phyloP scores from a whole-genome alignment of 2,797 vertebrate genomes.

The Smutsia gigantea region DNA sequence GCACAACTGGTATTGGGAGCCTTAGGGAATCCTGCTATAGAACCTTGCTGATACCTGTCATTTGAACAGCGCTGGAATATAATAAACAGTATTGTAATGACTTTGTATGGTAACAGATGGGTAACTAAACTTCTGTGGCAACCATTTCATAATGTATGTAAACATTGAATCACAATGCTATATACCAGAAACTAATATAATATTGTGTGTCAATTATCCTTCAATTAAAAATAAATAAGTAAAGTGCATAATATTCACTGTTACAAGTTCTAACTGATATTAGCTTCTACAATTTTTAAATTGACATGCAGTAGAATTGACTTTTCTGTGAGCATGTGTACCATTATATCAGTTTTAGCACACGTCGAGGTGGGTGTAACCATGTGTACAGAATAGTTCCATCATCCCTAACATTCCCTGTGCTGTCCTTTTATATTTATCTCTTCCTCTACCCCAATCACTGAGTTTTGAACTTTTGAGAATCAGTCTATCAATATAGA shows the following conservation, averaged over 20 bases:
- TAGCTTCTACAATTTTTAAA: conserved; percentile 59
- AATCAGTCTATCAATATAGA: background rate
- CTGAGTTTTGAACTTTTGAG: background rate
- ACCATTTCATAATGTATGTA: background rate
- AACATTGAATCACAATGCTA: background rate
- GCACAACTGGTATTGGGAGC: background rate
- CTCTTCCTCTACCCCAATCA: rapidly evolving
- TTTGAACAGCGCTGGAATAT: background rate
- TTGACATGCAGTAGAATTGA: background rate
- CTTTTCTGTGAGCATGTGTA: background rate
- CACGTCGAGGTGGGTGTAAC: too few relatives aligned
- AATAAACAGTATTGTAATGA: background rate
- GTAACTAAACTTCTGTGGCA: background rate
- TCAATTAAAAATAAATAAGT: background rate
- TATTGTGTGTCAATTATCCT: background rate
- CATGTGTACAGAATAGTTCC: too few relatives aligned
- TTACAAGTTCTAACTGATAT: conserved; percentile 69
- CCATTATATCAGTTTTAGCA: background rate
- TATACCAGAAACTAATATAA: background rate
- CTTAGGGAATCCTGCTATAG: conserved; percentile 35
- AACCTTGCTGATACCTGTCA: conserved; percentile 47
- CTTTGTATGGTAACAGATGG: background rate
- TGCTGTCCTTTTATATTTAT: rapidly evolving
- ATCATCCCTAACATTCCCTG: background rate
- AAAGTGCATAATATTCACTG: conserved; percentile 63